Percentiles rank a stretch among this genome's conserved stretches.
These are phyloP conservation scores for Macrostomum cliftonense DNA, from an alignment of 2,888 invertebrate genomes.

Conservation along the genomic window DNA sequence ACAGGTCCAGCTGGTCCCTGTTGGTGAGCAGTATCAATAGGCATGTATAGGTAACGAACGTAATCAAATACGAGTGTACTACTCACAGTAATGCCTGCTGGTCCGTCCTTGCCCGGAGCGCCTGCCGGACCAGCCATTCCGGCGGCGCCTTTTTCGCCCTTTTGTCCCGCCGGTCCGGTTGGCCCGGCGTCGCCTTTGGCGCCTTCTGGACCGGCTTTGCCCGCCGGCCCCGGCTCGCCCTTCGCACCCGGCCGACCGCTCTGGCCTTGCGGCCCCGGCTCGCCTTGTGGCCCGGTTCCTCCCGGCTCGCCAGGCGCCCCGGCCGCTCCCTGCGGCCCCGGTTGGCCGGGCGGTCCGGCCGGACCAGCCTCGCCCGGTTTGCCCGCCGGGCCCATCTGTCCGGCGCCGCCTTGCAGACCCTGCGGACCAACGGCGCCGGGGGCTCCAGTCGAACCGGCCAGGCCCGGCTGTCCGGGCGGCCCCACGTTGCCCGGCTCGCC, in stretches of 20 bases:
- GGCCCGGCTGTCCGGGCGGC: slow-evolving; percentile 7
- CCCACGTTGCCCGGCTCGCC: slow-evolving; percentile 18
- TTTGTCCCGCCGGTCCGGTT: background rate
- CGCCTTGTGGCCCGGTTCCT: background rate
- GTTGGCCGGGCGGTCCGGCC: slow-evolving; percentile 1
- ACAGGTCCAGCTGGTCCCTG: no score
- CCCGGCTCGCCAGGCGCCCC: background rate
- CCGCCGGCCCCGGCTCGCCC: slow-evolving; percentile 5
- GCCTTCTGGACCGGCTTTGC: background rate
- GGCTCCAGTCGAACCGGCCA: slow-evolving; percentile 43
- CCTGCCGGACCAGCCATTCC: slow-evolving; percentile 14
- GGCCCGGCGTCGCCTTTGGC: background rate
- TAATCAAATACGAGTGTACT: no score
- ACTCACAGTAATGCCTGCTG: no score
- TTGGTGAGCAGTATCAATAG: no score
- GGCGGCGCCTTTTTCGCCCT: background rate
- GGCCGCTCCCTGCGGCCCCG: slow-evolving; percentile 10
- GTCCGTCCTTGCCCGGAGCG: slow-evolving; percentile 6
- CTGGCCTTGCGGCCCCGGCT: background rate
- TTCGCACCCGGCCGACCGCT: background rate
- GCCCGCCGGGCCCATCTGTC: background rate
- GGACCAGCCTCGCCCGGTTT: background rate
- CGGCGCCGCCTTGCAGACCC: slow-evolving; percentile 6
- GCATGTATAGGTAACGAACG: no score
- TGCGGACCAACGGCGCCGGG: slow-evolving; percentile 10